Conservation (phyloP, 2,113 vertebrate species). For the Alligator mississippiensis region DNA sequence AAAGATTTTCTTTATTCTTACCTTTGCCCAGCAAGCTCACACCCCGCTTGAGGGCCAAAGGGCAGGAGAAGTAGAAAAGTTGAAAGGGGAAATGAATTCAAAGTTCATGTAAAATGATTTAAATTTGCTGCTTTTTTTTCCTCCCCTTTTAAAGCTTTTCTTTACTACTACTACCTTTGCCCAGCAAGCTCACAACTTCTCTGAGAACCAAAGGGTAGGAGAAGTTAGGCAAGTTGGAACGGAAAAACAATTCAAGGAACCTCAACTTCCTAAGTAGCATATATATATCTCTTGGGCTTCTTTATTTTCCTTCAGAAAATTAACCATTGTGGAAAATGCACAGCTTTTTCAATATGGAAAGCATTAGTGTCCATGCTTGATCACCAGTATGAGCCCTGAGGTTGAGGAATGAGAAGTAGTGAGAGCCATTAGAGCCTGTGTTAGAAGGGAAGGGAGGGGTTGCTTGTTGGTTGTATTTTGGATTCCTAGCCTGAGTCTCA, state of each 20-base stretch:
- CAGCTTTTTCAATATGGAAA: neutral
- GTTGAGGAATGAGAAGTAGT: rapidly evolving
- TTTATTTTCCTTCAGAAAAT: neutral
- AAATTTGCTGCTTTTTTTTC: neutral
- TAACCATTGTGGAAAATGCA: neutral
- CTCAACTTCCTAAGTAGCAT: too few species aligned
- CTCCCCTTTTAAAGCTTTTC: neutral
- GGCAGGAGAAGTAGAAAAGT: neutral
- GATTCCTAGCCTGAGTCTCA: neutral
- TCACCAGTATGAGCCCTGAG: neutral
- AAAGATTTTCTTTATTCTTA: conserved; percentile 22
- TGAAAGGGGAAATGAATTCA: neutral
- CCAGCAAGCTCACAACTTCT: too few species aligned
- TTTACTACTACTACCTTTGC: too few species aligned
- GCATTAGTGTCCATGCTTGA: neutral
- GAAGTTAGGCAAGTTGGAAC: neutral
- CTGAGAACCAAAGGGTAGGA: neutral
- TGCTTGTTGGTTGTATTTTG: neutral
- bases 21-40: neutral
- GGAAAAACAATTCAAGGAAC: neutral
- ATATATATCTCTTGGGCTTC: neutral
- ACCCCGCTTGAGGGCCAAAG: neutral
- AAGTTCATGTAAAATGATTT: too few species aligned
- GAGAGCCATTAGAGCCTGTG: neutral
- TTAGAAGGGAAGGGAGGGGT: neutral